phyloP scores from a whole-genome alignment of 2,113 vertebrate genomes.

The Sinocyclocheilus rhinocerous region DNA sequence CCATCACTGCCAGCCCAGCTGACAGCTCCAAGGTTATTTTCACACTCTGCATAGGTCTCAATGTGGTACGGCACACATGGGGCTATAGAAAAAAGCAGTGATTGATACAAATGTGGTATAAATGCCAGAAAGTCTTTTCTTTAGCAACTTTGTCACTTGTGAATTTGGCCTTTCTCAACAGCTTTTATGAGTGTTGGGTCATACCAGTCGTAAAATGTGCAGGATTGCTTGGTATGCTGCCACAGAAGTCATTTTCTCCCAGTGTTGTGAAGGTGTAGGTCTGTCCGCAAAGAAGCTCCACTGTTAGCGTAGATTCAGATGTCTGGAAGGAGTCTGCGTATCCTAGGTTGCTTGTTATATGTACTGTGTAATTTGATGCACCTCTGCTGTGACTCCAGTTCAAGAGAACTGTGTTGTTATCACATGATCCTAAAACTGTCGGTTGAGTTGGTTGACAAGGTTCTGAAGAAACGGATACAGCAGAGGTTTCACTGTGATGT shows the following conservation, averaged over 20 bases:
- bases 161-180: too few relatives aligned
- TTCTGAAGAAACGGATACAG: slow-evolving; percentile 58
- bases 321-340: slow-evolving; percentile 62
- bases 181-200: neutral
- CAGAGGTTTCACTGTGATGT: neutral
- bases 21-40: slow-evolving; percentile 66
- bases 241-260: slow-evolving; percentile 64
- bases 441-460: slow-evolving; percentile 72
- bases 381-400: slow-evolving; percentile 69
- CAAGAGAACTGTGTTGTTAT: slow-evolving; percentile 63
- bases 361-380: slow-evolving; percentile 65
- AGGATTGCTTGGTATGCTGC: slow-evolving; percentile 60
- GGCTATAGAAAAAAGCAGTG: slow-evolving; percentile 54
- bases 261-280: slow-evolving; percentile 69
- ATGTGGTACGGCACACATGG: slow-evolving; percentile 70
- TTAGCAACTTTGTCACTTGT: too few relatives aligned
- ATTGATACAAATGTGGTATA: neutral
- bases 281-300: slow-evolving; percentile 74
- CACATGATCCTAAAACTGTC: slow-evolving; percentile 64
- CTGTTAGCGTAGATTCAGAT: slow-evolving; percentile 50
- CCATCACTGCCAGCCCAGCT: slow-evolving; percentile 71
- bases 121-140: neutral
- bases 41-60: slow-evolving; percentile 64
- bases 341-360: slow-evolving; percentile 66
- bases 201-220: slow-evolving; percentile 70